These are phyloP conservation scores for Rousettus madagascariensis DNA, from an alignment of 2,797 vertebrate species.

Conservation along the genomic window DNA sequence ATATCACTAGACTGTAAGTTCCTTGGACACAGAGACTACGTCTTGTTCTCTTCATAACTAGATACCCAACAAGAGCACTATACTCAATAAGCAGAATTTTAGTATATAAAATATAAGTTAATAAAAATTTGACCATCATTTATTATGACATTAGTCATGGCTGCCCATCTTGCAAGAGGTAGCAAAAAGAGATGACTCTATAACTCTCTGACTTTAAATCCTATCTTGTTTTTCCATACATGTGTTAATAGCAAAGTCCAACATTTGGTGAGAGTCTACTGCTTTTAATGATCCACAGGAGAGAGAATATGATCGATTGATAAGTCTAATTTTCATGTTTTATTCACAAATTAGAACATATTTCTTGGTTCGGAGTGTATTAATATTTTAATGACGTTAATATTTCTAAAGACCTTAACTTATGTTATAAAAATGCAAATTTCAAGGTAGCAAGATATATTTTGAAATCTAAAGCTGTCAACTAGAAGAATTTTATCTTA, in stretches of 20 bases:
- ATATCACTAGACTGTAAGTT: background rate
- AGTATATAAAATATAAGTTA: background rate
- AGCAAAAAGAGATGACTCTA: background rate
- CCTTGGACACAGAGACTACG: background rate
- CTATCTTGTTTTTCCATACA: background rate
- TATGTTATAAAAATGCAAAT: background rate
- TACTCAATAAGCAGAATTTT: background rate
- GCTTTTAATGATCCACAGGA: background rate
- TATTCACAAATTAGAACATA: background rate
- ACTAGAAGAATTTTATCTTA: background rate
- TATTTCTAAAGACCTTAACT: background rate
- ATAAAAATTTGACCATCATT: background rate
- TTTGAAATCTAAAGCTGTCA: slow-evolving; percentile 11
- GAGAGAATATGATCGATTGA: background rate
- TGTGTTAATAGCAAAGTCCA: background rate
- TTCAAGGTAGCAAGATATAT: background rate
- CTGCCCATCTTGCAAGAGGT: background rate
- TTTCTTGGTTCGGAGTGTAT: background rate
- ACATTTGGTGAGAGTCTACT: background rate
- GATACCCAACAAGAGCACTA: background rate
- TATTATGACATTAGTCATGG: background rate
- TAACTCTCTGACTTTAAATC: background rate
- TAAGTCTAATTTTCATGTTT: background rate
- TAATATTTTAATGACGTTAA: background rate
- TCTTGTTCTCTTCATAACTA: background rate